Base-by-base conservation (phyloP, 1,140 invertebrate species). In the Heliconius nattereri region DNA sequence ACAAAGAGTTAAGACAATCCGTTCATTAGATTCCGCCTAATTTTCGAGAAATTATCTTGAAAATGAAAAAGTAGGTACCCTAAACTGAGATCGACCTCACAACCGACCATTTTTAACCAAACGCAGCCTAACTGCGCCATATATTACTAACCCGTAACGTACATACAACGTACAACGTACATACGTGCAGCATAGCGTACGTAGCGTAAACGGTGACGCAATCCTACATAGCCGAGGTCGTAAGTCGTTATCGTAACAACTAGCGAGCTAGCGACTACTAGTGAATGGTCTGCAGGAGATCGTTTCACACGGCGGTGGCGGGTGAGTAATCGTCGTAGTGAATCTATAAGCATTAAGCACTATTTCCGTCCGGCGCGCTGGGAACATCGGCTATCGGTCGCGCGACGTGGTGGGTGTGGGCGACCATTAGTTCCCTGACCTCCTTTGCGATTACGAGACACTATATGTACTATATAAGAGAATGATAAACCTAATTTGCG, bases 301-400 rank as follows among this genome's bases (percentile, higher is more conserved):
- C 73, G 78, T 71, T 80, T 80, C 78, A 77, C 76, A 75, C 80
- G 80, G 19, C 73, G 73, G 57, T 76, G 80, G 19, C 73, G 78
- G 52, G 84, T 90, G 88, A 90, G 85, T 91, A 88, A 87, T 85
- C 83, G 82, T 71, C 83, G 84, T 84, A 81, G 84, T 86, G 84
- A 84, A 87, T 84, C 85, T 72, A 72, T 72, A 66, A 66, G 60
- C 71, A 37, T 37, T 72, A 40, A 86, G 81, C 83, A 87, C 82
- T 90, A 88, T 90, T 89, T 91, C 89, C 89, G 87, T 88, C 86
- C 83, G 85, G 74, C 81, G 71, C 72, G 82, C 84, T 88, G 85
- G 87, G 86, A 86, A 86, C 83, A 76, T 81, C 79, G 80, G 71
- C 73, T 82, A 80, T 84, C 82, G 84, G 75, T 71, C 54, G 81